phyloP scores from a whole-genome alignment of 2,888 invertebrate species.

The Synergus gifuensis region DNA sequence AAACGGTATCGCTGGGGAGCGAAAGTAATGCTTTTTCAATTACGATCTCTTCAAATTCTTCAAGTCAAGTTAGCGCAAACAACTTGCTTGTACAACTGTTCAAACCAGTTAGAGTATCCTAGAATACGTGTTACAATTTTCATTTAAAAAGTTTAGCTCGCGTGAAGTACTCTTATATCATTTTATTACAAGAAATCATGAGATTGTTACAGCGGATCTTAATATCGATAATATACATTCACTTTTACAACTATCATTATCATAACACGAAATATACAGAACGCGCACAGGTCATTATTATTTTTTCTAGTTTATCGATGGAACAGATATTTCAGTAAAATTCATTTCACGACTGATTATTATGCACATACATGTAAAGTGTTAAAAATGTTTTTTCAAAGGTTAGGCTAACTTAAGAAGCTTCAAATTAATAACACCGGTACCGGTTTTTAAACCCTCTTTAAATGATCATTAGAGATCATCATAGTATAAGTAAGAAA shows the following conservation, averaged over 20 bases:
- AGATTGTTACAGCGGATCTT: conserved; percentile 66
- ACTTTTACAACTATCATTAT: conserved; percentile 71
- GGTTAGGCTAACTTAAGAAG: background rate
- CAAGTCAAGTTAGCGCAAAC: conserved; percentile 30
- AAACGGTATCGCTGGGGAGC: conserved; percentile 63
- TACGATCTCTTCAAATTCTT: conserved; percentile 53
- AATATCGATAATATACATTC: conserved; percentile 58
- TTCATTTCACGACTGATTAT: background rate
- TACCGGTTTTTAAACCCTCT: background rate
- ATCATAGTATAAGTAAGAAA: background rate
- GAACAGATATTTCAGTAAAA: conserved; percentile 10
- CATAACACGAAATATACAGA: conserved; percentile 74
- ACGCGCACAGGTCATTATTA: conserved; percentile 52
- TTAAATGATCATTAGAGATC: too few relatives aligned
- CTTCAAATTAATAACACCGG: background rate
- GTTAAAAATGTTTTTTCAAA: background rate
- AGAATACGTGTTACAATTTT: background rate
- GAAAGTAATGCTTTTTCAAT: conserved; percentile 65
- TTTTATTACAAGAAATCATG: conserved; percentile 72
- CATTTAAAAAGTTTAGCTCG: background rate
- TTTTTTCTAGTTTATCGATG: conserved; percentile 50
- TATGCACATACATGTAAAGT: background rate
- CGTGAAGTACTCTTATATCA: conserved; percentile 46
- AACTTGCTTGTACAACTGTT: conserved; percentile 49
- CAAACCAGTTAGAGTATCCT: conserved; percentile 45